Evolutionary conservation across 2,797 vertebrate genomes (phyloP).

Genomic region (Poecilia gillii): DNA sequence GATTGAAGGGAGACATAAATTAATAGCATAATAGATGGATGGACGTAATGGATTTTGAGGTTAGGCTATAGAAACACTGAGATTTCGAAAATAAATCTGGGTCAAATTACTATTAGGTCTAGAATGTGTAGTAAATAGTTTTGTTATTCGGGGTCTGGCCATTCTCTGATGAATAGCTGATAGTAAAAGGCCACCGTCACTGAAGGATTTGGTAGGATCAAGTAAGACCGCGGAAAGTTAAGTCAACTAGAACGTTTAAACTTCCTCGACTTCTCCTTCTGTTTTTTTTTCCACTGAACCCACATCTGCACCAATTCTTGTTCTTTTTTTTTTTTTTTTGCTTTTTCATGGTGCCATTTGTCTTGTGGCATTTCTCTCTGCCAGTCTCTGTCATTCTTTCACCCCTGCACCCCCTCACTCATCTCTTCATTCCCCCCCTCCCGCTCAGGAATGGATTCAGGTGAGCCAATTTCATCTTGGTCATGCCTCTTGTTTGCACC

Average conservation of each 20-base stretch:
- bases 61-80: background rate
- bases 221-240: conserved; percentile 31
- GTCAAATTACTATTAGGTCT: conserved; percentile 24
- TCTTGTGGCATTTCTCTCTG: conserved; percentile 67
- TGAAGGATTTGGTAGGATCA: conserved; percentile 10
- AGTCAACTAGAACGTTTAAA: conserved; percentile 49
- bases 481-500: conserved; percentile 79
- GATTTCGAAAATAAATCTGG: background rate
- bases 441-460: conserved; percentile 68
- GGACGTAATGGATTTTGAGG: conserved; percentile 25
- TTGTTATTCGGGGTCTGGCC: conserved; percentile 63
- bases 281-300: conserved; percentile 51
- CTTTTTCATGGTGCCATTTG: conserved; percentile 70
- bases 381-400: conserved; percentile 69
- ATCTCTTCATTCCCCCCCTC: conserved; percentile 44
- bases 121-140: background rate
- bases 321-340: conserved; percentile 40
- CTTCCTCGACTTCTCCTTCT: conserved; percentile 49
- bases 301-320: conserved; percentile 7
- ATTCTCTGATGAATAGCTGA: conserved; percentile 45
- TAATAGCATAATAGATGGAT: conserved; percentile 38
- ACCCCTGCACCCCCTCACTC: conserved; percentile 45
- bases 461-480: conserved; percentile 78
- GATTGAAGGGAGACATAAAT: conserved; percentile 42
- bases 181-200: conserved; percentile 56